Conservation (phyloP, 2,113 vertebrate species). For the Centropus bengalensis region DNA sequence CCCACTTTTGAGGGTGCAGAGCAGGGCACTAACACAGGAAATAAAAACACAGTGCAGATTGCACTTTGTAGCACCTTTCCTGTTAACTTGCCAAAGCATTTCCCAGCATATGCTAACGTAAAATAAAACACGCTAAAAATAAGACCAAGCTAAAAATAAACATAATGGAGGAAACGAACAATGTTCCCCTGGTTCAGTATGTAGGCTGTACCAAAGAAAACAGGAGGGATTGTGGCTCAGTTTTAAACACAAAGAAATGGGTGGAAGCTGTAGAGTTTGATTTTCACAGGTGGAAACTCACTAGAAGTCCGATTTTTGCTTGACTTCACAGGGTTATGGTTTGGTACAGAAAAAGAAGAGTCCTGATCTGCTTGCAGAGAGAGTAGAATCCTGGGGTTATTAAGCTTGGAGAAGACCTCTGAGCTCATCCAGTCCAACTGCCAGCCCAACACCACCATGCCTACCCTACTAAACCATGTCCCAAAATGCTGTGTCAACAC, state of each 20-base stretch:
- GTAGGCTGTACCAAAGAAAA: constrained; percentile 13
- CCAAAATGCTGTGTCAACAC: too few relatives aligned
- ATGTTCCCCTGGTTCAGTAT: neutral
- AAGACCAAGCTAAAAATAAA: constrained; percentile 42
- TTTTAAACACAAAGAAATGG: neutral
- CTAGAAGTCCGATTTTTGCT: neutral
- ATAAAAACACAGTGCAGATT: neutral
- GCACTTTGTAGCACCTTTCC: constrained; percentile 50
- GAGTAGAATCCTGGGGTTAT: neutral
- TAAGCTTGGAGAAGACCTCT: too few relatives aligned
- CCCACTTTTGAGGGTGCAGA: neutral
- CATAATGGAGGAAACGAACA: neutral
- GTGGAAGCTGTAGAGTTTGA: neutral
- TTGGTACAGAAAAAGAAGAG: neutral
- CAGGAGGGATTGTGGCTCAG: neutral
- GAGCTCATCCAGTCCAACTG: too few relatives aligned
- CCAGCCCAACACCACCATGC: too few relatives aligned
- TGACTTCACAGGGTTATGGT: neutral
- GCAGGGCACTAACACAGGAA: neutral
- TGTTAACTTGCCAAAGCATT: constrained; percentile 12
- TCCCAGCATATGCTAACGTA: constrained; percentile 30
- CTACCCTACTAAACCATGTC: too few relatives aligned
- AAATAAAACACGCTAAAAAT: constrained; percentile 42
- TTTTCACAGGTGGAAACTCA: neutral
- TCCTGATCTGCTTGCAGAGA: neutral